Base-by-base conservation (phyloP, 2,888 invertebrate genomes). In the Cheilosia soror region DNA sequence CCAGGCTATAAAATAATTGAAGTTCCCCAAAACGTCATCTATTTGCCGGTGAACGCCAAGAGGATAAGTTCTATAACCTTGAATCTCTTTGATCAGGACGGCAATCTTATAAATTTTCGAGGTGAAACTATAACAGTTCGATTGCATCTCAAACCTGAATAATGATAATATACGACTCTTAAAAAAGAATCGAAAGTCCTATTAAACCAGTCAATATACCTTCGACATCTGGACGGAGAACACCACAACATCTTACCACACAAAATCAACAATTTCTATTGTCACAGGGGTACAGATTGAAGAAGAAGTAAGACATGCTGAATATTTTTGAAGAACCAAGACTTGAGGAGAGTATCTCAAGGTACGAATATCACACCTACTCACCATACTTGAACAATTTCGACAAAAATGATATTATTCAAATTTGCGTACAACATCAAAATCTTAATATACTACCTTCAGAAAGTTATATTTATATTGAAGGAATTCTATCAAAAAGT, bases 1-100 rank as follows among this genome's bases (percentile, higher is more conserved):
- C 89, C 89, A 6, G 91, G 91, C n/a, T 91, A 88, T 89, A 89
- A 89, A 87, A 88, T 90, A 40, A 82, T 89, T 57, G 90, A 90
- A 79, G 88, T 88, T n/a, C 90, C 90, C n/a, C 62, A 65, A 40
- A 88, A 89, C 87, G 87, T 89, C 20, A 89, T 90, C 80, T 90
- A 90, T 88, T 87, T 90, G 69, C 90, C 90, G 6, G 85, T 90
- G n/a, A 89, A 83, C 69, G 76, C 87, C 7, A 78, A 71, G 49
- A 78, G 73, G 42, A 89, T 90, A 79, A 75, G 82, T 63, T 81
- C 88, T 62, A 87, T 90, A 37, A 87, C 82, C n/a, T n/a, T 90
- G 71, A 89, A 88, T 83, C 62, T 90, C 60, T 51, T 88, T 5
- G 90, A 91, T 88, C 89, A 90, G 82, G 85, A 89, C 84, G 89